Evolutionary conservation across 2,888 invertebrate species (phyloP).

Genomic region (Amphipyra tragopoginis): DNA sequence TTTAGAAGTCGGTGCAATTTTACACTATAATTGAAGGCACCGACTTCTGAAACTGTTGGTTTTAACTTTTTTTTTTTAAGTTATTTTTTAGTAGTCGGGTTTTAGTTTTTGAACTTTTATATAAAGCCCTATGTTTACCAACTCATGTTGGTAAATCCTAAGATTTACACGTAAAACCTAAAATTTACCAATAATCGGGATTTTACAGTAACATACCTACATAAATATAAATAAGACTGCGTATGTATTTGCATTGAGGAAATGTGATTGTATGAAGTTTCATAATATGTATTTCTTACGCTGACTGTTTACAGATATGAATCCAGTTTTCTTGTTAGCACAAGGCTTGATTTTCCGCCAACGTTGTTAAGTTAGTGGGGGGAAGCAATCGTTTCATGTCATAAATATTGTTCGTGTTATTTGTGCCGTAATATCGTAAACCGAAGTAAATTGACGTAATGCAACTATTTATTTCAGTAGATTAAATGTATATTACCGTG

Average conservation of each 20-base stretch:
- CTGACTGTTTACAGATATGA: slow-evolving; percentile 20
- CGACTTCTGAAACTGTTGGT: too few species aligned
- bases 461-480: slow-evolving; percentile 44
- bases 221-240: slow-evolving; percentile 5
- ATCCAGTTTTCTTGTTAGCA: slow-evolving; percentile 28
- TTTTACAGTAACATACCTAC: too few species aligned
- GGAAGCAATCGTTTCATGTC: slow-evolving; percentile 30
- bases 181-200: too few species aligned
- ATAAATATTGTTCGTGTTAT: slow-evolving; percentile 39
- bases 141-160: too few species aligned
- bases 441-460: slow-evolving; percentile 46
- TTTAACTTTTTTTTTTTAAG: too few species aligned
- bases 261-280: slow-evolving; percentile 20
- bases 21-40: too few species aligned
- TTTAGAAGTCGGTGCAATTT: too few species aligned
- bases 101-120: too few species aligned
- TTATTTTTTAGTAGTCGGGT: too few species aligned
- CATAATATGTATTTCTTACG: slow-evolving; percentile 20
- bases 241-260: slow-evolving; percentile 4
- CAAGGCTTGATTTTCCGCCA: slow-evolving; percentile 26
- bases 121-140: too few species aligned
- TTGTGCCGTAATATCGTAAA: slow-evolving; percentile 44
- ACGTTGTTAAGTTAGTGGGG: slow-evolving; percentile 20
- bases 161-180: too few species aligned
- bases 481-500: slow-evolving; percentile 40